These are phyloP conservation scores for Stichopus horrens DNA, from an alignment of 53 echinoderm and acorn worm species.

Conservation along the genomic window DNA sequence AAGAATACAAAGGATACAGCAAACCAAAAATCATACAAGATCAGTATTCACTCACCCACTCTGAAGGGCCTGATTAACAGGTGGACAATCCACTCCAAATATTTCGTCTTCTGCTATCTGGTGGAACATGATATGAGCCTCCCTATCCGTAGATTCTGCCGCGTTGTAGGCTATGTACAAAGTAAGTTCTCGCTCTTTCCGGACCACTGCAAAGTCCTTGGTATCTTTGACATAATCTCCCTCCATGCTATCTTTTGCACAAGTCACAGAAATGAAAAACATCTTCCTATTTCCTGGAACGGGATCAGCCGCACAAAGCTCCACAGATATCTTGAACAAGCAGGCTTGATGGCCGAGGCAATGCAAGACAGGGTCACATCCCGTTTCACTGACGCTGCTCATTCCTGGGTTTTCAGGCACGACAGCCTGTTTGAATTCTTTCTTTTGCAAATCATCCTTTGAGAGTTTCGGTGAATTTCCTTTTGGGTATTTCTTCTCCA, in stretches of 20 bases:
- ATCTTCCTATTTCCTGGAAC: slow-evolving; percentile 90
- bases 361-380: slow-evolving; percentile 88
- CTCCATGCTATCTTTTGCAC: slow-evolving; percentile 78
- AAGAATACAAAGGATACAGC: too few species aligned
- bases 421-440: neutral
- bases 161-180: slow-evolving; percentile 73
- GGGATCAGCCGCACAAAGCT: slow-evolving; percentile 85
- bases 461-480: neutral
- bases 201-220: slow-evolving; percentile 51
- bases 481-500: slow-evolving; percentile 3
- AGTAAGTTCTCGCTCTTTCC: slow-evolving; percentile 70
- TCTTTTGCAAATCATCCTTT: neutral
- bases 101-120: slow-evolving; percentile 81
- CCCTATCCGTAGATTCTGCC: slow-evolving; percentile 52
- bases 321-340: slow-evolving; percentile 88
- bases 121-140: slow-evolving; percentile 58
- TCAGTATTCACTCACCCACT: slow-evolving; percentile 75
- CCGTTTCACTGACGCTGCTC: slow-evolving; percentile 74
- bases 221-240: slow-evolving; percentile 60
- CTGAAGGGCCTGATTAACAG: slow-evolving; percentile 60
- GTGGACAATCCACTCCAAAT: slow-evolving; percentile 79
- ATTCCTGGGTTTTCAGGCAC: slow-evolving; percentile 4
- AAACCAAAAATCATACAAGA: neutral
- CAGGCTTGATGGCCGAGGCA: slow-evolving; percentile 98
- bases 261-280: slow-evolving; percentile 81